phyloP scores from a whole-genome alignment of 2,797 vertebrate species.

The Rhodeus uyekii region DNA sequence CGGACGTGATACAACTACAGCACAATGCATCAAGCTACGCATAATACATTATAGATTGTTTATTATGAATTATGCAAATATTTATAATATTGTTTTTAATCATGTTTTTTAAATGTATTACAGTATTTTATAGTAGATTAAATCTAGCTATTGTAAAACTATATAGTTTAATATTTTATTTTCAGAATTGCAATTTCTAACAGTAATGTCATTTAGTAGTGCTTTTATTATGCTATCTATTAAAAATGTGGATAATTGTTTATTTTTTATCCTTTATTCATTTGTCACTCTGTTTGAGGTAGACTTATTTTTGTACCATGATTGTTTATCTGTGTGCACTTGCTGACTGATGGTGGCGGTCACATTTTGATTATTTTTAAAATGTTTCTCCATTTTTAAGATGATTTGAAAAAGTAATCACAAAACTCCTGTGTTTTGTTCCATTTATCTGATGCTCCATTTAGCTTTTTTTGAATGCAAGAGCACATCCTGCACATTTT shows the following conservation, averaged over 20 bases:
- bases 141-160: background rate
- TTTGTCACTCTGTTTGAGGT: background rate
- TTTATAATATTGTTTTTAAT: background rate
- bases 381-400: background rate
- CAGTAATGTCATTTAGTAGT: background rate
- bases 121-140: background rate
- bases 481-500: background rate
- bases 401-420: background rate
- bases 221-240: background rate
- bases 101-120: background rate
- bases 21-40: conserved; percentile 23
- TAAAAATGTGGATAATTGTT: background rate
- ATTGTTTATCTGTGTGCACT: background rate
- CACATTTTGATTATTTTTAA: background rate
- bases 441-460: background rate
- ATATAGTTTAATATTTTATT: background rate
- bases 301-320: background rate
- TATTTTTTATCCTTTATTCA: background rate
- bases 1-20: conserved; percentile 5
- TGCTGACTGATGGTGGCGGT: background rate
- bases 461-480: background rate
- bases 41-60: conserved; percentile 25
- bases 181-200: background rate
- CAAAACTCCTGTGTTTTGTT: background rate
- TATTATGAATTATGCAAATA: conserved; percentile 32